A percentile compares a stretch with the other conserved stretches of the same genome.
Conservation (phyloP, 2,797 vertebrate genomes). For the Chrysocyon brachyurus region DNA sequence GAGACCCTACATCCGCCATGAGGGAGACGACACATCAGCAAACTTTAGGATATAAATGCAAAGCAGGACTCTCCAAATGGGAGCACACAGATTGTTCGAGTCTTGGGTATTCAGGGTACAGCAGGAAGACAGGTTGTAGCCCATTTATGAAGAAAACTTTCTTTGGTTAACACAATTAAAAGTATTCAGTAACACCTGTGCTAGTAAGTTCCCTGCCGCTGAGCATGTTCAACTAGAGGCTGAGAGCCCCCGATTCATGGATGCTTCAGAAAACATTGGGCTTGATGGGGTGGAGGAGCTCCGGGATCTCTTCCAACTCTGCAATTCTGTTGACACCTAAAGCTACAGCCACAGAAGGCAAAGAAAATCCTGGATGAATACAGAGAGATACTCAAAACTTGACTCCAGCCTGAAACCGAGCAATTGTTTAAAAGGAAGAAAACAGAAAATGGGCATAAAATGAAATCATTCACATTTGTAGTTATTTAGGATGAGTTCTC, state of each 20-base stretch:
- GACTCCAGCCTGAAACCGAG: background rate
- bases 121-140: background rate
- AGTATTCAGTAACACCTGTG: background rate
- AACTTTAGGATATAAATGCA: background rate
- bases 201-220: background rate
- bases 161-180: background rate
- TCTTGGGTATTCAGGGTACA: background rate
- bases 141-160: background rate
- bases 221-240: background rate
- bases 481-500: background rate
- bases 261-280: background rate
- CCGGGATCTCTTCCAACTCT: background rate
- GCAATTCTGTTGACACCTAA: background rate
- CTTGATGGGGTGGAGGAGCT: background rate
- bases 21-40: background rate
- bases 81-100: background rate
- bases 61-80: background rate
- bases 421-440: conserved; percentile 38
- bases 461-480: conserved; percentile 41
- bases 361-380: background rate
- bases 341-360: background rate
- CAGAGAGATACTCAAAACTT: background rate
- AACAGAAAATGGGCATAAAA: background rate
- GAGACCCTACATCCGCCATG: background rate
- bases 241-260: background rate